Base-by-base conservation (phyloP, 2,888 invertebrate species). In the Unio delphinus region DNA sequence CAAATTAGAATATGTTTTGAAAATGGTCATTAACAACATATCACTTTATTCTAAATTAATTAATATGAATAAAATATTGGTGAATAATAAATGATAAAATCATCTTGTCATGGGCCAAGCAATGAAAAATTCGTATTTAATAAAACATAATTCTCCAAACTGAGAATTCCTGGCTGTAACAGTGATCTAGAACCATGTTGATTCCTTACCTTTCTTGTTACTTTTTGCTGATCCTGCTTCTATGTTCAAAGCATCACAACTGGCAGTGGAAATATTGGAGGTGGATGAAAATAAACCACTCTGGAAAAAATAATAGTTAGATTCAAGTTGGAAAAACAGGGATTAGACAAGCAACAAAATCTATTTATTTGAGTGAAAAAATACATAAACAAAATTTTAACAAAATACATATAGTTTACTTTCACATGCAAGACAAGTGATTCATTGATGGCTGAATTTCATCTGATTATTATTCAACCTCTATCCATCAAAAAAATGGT, bases 221-320 rank as follows among this genome's bases (percentile, higher is more conserved):
- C 73, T 68, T 65, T 77, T 80, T 6, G 73, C 71, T 56, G 74
- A 71, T 7, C 75, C 75, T 34, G 75, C 68, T 20, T 76, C 78
- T 20, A 45, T 61, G 55, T 76, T 75, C 18, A 74, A 64, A 20
- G 70, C 74, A 68, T 82, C 80, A 69, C 72, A 72, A 64, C 82
- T 81, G 28, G 69, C 68, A 15, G 72, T 67, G 20, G 81, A 82
- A 4, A 70, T 55, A 62, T 75, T 80, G 18, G 82, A 82, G 30
- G 67, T 74, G 17, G 76, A 79, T 20, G 68, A 67, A n/a, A 69
- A 67, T 3, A 71, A 26, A 61, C 67, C 71, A 17, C 70, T 56
- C 80, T 80, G 70, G 15, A 59, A 65, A 65, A 57, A 23, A 17
- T 56, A 34, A 4, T 57, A 26, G 26, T 45, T 65, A 65, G 17